Evolutionary conservation across 1,140 invertebrate genomes (phyloP).

Genomic region (Zaprionus vittiger): DNA sequence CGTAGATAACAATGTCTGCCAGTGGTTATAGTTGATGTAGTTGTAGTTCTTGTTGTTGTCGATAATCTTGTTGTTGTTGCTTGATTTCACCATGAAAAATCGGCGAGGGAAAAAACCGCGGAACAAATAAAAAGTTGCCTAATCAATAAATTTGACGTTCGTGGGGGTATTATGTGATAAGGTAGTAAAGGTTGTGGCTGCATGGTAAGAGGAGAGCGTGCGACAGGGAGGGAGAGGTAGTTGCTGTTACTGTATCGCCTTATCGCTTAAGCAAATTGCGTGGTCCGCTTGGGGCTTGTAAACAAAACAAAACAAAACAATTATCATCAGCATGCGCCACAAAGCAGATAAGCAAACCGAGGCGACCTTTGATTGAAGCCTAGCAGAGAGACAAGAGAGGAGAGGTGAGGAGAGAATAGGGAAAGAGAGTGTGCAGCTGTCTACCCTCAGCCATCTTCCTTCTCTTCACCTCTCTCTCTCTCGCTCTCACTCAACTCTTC

Average conservation of each 20-base stretch:
- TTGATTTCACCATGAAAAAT: slow-evolving; percentile 57
- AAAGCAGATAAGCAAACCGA: slow-evolving; percentile 32
- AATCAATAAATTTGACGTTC: slow-evolving; percentile 62
- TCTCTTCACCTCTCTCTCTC: not conserved
- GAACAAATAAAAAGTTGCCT: slow-evolving; percentile 14
- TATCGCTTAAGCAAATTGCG: slow-evolving; percentile 73
- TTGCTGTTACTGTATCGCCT: slow-evolving; percentile 32
- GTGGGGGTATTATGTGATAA: slow-evolving; percentile 39
- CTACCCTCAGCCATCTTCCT: not conserved
- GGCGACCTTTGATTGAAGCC: slow-evolving; percentile 59
- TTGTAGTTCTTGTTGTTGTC: slow-evolving; percentile 17
- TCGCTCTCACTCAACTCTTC: slow-evolving; percentile 4
- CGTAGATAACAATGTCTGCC: slow-evolving; percentile 65
- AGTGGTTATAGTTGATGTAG: slow-evolving; percentile 10
- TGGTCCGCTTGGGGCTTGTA: slow-evolving; percentile 58
- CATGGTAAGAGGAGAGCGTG: not conserved
- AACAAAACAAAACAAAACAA: slow-evolving; percentile 74
- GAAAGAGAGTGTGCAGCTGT: not conserved
- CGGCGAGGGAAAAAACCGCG: slow-evolving; percentile 14
- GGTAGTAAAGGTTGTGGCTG: slow-evolving; percentile 1
- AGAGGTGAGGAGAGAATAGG: not conserved
- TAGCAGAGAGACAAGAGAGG: not conserved
- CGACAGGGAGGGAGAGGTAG: not conserved
- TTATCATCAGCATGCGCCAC: slow-evolving; percentile 30
- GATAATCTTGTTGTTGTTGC: slow-evolving; percentile 7